phyloP scores from a whole-genome alignment of 2,113 vertebrate species.

The Argyrosomus japonicus region DNA sequence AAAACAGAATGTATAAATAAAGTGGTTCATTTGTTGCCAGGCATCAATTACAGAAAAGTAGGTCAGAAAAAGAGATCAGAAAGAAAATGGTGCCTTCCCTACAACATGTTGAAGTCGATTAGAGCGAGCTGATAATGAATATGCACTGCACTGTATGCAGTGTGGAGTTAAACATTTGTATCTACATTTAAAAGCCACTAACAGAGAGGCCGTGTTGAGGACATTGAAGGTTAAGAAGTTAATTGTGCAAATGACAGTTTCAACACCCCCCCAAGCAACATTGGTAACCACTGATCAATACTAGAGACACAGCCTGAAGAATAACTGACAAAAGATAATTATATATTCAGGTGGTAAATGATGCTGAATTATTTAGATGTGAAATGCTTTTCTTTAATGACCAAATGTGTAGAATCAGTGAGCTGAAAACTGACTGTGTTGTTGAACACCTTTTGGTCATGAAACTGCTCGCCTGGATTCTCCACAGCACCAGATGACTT shows the following conservation, averaged over 20 bases:
- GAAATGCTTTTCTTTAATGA: background rate
- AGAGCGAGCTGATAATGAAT: background rate
- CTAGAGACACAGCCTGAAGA: background rate
- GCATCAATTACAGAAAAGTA: conserved; percentile 1
- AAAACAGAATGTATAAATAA: background rate
- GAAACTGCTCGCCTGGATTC: background rate
- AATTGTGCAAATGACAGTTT: background rate
- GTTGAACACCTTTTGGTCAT: background rate
- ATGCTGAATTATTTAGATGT: background rate
- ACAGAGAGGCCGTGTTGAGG: background rate
- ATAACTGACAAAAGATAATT: background rate
- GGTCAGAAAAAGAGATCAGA: background rate
- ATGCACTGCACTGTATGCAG: background rate
- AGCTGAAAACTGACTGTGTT: background rate
- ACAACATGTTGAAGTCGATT: background rate
- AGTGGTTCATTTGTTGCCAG: background rate
- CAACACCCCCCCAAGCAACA: no score
- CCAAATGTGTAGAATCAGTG: background rate
- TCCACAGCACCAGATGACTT: background rate
- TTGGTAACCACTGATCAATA: background rate
- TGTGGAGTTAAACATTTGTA: background rate
- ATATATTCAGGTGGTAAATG: background rate
- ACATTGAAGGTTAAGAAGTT: conserved; percentile 1
- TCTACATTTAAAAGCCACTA: conserved; percentile 2
- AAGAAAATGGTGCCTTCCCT: background rate